Evolutionary conservation across 2,113 vertebrate species (phyloP).

Genomic region (Athene noctua): DNA sequence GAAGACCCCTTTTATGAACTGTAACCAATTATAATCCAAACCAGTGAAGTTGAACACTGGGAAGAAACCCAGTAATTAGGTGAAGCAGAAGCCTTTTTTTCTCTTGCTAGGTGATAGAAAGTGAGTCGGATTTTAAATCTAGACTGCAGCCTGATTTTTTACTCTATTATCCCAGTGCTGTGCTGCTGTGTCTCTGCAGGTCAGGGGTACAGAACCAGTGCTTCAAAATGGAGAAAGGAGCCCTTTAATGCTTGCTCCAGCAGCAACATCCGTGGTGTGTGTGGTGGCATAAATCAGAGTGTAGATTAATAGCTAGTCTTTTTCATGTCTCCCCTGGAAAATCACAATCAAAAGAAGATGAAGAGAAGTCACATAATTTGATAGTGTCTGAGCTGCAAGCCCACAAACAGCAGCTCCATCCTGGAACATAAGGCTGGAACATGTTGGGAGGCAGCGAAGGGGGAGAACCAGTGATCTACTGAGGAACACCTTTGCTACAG

Average conservation of each 20-base stretch:
- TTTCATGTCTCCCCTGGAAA: neutral
- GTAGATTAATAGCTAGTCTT: neutral
- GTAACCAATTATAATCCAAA: neutral
- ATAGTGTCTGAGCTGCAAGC: neutral
- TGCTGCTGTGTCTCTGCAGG: neutral
- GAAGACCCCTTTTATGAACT: neutral
- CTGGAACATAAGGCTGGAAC: neutral
- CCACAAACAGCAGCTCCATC: neutral
- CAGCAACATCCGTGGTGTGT: neutral
- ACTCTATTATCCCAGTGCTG: neutral
- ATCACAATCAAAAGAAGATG: neutral
- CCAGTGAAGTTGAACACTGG: neutral
- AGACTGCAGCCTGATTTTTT: neutral
- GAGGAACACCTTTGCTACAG: neutral
- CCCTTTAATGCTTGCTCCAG: neutral
- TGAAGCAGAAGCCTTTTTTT: neutral
- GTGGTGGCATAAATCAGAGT: neutral
- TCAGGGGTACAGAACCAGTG: neutral
- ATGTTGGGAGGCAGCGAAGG: neutral
- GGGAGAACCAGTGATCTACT: neutral
- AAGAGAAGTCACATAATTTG: neutral
- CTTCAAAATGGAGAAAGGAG: neutral
- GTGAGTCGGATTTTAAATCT: neutral
- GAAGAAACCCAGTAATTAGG: neutral
- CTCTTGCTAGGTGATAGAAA: neutral